Evolutionary conservation across 2,113 vertebrate genomes (phyloP), one percentile per base, ranked within the genome.

Genomic region (Stercorarius parasiticus): DNA sequence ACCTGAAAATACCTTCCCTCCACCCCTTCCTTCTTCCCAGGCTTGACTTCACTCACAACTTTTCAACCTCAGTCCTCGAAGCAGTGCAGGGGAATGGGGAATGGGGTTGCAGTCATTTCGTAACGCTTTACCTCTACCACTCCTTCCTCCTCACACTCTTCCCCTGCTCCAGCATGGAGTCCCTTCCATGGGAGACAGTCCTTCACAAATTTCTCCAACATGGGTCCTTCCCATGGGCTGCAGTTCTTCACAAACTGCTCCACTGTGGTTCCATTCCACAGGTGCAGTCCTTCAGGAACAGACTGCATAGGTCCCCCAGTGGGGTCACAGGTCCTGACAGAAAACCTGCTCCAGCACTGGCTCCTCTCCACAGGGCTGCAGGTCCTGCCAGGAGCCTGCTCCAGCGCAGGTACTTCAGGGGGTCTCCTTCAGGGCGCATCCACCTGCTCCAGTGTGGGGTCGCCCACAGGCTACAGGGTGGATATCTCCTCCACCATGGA

Each of bases 371-470:
- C 2, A 7, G 12, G 14, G 30, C 45, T 14, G 5, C 11, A 81
- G n/a, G 11, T 69, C 11, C 43, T 80, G 55, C 10, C 61, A 80
- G 59, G 42, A 40, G 8, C 22, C 19, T 38, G 36, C 12, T 73
- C 29, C n/a, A 52, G 27, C 2, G 2, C 3, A 9, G 50, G 62
- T 11, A 50, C 29, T 53, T 25, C 26, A 56, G 0, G 1, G 4
- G 5, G 45, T 81, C 64, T 93, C 74, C 53, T 72, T 91, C 32
- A 65, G 30, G 62, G 20, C 12, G 2, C 30, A 72, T 18, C 34
- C 15, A 45, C 15, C 11, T 74, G 49, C 43, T 59, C 53, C 9
- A 10, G 50, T 5, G 18, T 10, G 49, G 49, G 19, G 36, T 79
- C 6, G 8, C 59, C 27, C 52, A 34, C 1, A 17, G 11, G 32